phyloP scores from a whole-genome alignment of 2,888 invertebrate species.

The Drosophila tanythrix region DNA sequence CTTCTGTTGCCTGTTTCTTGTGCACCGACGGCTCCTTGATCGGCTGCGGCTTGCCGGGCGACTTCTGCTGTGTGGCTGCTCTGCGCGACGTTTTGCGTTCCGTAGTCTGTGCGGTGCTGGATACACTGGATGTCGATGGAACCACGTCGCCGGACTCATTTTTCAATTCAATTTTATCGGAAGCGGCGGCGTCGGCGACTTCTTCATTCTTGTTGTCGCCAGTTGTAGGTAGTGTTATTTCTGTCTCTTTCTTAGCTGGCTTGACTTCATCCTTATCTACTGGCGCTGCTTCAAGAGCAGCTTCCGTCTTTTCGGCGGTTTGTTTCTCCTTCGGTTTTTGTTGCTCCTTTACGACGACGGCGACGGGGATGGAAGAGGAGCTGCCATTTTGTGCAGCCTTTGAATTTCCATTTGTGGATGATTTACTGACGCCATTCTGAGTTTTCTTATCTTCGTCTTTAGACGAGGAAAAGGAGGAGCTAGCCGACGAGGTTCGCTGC shows the following conservation, averaged over 20 bases:
- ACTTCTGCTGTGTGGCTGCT: conserved; percentile 39
- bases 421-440: conserved; percentile 74
- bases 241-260: conserved; percentile 30
- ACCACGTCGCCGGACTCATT: neutral
- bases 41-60: conserved; percentile 45
- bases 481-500: conserved; percentile 18
- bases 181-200: neutral
- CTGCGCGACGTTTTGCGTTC: conserved; percentile 67
- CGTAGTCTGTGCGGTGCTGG: conserved; percentile 48
- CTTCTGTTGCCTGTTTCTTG: conserved; percentile 8
- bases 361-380: conserved; percentile 13
- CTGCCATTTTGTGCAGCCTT: conserved; percentile 60
- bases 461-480: conserved; percentile 27
- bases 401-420: conserved; percentile 57
- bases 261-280: conserved; percentile 19
- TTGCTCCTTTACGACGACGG: conserved; percentile 47
- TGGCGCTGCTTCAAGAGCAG: conserved; percentile 7
- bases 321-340: conserved; percentile 49
- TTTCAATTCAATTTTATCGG: conserved; percentile 11
- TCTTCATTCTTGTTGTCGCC: conserved; percentile 25
- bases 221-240: conserved; percentile 34
- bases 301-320: conserved; percentile 29
- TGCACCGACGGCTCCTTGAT: conserved; percentile 1
- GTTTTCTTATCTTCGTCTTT: conserved; percentile 71
- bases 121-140: conserved; percentile 1